Evolutionary conservation across 2,888 invertebrate species (phyloP), one percentile per base, ranked within the genome.

Genomic region (Hydroisotoma schaefferi): DNA sequence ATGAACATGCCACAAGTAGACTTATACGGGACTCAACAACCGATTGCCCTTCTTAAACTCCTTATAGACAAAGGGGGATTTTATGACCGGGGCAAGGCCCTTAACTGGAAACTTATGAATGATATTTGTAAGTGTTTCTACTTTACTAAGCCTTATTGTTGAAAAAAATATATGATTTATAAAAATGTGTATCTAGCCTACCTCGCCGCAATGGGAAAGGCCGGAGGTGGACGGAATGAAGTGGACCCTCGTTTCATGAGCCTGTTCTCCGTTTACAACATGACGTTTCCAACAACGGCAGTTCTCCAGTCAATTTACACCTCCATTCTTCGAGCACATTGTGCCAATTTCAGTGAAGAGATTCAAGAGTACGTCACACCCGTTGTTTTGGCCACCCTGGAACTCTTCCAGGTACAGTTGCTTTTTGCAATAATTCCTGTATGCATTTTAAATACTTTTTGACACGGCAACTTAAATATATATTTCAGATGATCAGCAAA

Each of bases 171-270:
- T 54, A n/a, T 18, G 4, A 4, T 3, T 2, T 40, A 4, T 40
- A 22, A 25, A 54, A 8, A 51, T 28, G 51, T 18, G 28, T 25
- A 25, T 61, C 61, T 76, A 77, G 86, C 84, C 27, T 91, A 87
- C 75, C 80, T 90, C 56, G 87, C 88, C 0, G 87, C 90, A 1
- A 90, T 91, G 90, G 90, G 90, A 2, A 85, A 87, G 73, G 87
- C 92, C 20, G 93, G 92, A 1, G 93, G 93, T 15, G 92, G 93
- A 0, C 83, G 92, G 68, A 93, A 92, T 75, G 89, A 88, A 73
- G 89, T 94, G 15, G 94, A 94, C 77, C 87, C 90, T 0, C 83
- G 94, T 63, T 95, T 94, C 75, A 84, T 94, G 73, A 93, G 94
- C 0, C 87, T 90, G 84, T 94, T 94, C 79, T 86, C 88, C 0